Base-by-base conservation (phyloP, 2,888 invertebrate species). In the Masnerella sp. region DNA sequence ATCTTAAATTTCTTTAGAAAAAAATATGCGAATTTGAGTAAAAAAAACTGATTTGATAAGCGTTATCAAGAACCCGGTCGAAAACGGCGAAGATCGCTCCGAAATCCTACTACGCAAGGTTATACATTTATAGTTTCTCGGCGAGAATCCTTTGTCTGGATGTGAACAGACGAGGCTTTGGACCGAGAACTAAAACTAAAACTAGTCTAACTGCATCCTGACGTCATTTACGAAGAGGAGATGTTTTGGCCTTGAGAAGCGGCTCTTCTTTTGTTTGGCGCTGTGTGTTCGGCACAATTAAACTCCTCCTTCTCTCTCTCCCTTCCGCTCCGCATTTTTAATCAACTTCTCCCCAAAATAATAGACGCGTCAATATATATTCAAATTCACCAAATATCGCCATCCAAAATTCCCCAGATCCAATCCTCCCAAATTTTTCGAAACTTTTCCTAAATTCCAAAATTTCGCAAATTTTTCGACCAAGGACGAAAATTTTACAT, bases 191-290 rank as follows among this genome's bases (percentile, higher is more conserved):
- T 82, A 82, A 83, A 84, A 83, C 83, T 84, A 82, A 82, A 86
- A 85, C 84, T 85, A 86, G 85, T 86, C 83, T 85, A 84, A 84
- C 85, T 85, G 85, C 84, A 84, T 83, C 82, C 79, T 85, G 86
- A 85, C 85, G 85, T 86, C 85, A 86, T 84, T 80, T 80, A 80
- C 80, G 79, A 75, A 72, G 75, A 76, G 74, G 80, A 81, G 83
- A 82, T 83, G 83, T 83, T 81, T 83, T 82, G 83, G 83, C 85
- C 85, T 85, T 85, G 85, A 82, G 75, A 74, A 77, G 76, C 77
- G 72, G 78, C 76, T 77, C 77, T 77, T 74, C 77, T 80, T 78
- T 78, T 80, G 78, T 78, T 78, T 75, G 77, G 74, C 40, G 75
- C 78, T 73, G 75, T 80, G 77, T 73, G 76, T 80, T 80, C 78